Evolutionary conservation across 2,888 invertebrate species (phyloP), one percentile per base, ranked within the genome.

Genomic region (Stegana nigrithorax): DNA sequence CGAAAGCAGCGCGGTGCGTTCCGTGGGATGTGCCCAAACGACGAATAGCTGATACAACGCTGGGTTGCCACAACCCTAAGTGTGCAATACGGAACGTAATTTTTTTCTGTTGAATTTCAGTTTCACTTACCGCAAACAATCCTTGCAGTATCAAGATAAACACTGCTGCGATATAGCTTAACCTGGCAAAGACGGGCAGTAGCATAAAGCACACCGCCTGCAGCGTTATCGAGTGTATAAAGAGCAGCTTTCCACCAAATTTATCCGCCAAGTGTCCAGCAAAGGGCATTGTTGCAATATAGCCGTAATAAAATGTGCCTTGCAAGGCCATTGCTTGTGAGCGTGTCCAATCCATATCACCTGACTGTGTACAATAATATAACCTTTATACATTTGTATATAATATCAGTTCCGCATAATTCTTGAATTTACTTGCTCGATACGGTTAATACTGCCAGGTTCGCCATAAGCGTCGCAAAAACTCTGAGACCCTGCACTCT

Each of bases 271-370:
- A 66, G 62, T 83, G 81, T 8, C 87, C 87, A 14, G 86, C 86
- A 51, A 86, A 64, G 0, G 85, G 82, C 55, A 86, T 76, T 2
- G 84, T 83, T 14, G 85, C 66, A 14, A 86, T 78, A 51, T 83
- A 87, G 56, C 87, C 87, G 67, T 88, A 89, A 82, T 88, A 90
- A 75, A 89, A 88, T 3, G 87, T 85, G 5, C 88, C 87, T 2
- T 89, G 81, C 51, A 90, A 81, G 1, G 81, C 72, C 19, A 89
- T 87, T 72, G 89, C 87, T 14, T 85, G 81, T 5, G 82, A 76
- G 60, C 88, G 88, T 29, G 84, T 83, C 90, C 90, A 90, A 0
- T 83, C 79, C 63, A 89, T 87, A 64, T 87, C 87, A 3, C 87
- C 87, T 1, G 66, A 57, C 81, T 79, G 56, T 7, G 53, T 1